A percentile compares a stretch with the other conserved stretches of the same genome.
phyloP scores from a whole-genome alignment of 2,888 invertebrate species.

The Phyllotreta striolata region DNA sequence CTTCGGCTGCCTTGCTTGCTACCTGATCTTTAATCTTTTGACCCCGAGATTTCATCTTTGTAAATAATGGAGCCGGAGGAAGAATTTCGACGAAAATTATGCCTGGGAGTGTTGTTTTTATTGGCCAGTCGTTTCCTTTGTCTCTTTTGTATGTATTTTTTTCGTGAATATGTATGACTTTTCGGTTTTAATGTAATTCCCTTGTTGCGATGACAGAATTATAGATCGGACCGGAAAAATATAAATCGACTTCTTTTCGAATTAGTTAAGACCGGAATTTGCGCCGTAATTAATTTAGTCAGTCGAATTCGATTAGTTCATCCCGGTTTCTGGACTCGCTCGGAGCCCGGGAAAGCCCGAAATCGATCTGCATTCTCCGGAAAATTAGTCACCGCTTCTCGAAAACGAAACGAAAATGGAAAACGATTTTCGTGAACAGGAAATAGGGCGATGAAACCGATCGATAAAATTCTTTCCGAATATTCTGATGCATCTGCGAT shows the following conservation, averaged over 20 bases:
- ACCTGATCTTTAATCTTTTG: constrained; percentile 58
- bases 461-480: constrained; percentile 39
- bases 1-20: constrained; percentile 36
- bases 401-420: constrained; percentile 39
- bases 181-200: constrained; percentile 23
- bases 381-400: constrained; percentile 42
- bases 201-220: constrained; percentile 19
- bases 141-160: constrained; percentile 5
- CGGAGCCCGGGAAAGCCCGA: constrained; percentile 45
- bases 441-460: constrained; percentile 41
- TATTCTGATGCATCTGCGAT: constrained; percentile 22
- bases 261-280: no score
- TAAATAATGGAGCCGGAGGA: constrained; percentile 32
- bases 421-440: constrained; percentile 48
- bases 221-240: constrained; percentile 20
- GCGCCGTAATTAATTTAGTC: no score
- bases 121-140: constrained; percentile 22
- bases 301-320: no score
- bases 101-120: constrained; percentile 20
- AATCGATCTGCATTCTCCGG: constrained; percentile 52
- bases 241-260: constrained; percentile 6
- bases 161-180: constrained; percentile 28
- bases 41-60: constrained; percentile 50
- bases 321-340: constrained; percentile 60
- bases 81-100: constrained; percentile 26